Evolutionary conservation across 2,797 vertebrate genomes (phyloP).

Genomic region (Acanthurus lineatus): DNA sequence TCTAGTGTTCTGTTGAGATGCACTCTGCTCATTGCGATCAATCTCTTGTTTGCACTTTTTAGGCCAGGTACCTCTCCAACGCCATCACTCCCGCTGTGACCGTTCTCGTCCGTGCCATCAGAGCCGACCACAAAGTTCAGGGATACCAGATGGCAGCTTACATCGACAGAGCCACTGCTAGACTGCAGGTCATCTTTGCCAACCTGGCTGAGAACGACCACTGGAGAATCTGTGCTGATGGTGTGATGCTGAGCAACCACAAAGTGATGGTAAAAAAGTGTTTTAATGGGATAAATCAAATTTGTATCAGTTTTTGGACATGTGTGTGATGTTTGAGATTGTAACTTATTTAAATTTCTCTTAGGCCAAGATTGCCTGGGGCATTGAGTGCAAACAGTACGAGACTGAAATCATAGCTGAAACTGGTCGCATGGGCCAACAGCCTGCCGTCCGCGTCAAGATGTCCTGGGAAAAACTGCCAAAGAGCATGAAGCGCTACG

Average conservation of each 20-base stretch:
- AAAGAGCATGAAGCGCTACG: constrained; percentile 55
- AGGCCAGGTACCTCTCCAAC: constrained; percentile 84
- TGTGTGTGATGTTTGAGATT: not conserved
- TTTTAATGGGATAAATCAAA: not conserved
- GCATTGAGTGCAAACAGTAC: constrained; percentile 86
- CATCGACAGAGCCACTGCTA: constrained; percentile 72
- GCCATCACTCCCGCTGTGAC: constrained; percentile 77
- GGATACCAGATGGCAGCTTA: constrained; percentile 88
- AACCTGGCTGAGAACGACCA: constrained; percentile 83
- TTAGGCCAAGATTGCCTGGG: constrained; percentile 88
- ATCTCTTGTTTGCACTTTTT: constrained; percentile 42
- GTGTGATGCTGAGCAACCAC: constrained; percentile 83
- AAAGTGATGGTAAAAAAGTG: constrained; percentile 85
- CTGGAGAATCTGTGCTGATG: constrained; percentile 88
- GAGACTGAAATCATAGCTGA: constrained; percentile 78
- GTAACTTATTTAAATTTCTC: not conserved
- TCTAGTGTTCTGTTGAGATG: not conserved
- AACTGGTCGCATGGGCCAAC: constrained; percentile 83
- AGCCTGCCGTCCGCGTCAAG: constrained; percentile 84
- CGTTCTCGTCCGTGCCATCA: constrained; percentile 81
- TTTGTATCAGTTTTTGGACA: not conserved
- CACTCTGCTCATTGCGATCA: not conserved
- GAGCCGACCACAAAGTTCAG: constrained; percentile 77
- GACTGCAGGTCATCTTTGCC: constrained; percentile 85
- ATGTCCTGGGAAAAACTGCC: constrained; percentile 86